Conservation (phyloP, 2,113 vertebrate species). For the Cyrtonyx montezumae region DNA sequence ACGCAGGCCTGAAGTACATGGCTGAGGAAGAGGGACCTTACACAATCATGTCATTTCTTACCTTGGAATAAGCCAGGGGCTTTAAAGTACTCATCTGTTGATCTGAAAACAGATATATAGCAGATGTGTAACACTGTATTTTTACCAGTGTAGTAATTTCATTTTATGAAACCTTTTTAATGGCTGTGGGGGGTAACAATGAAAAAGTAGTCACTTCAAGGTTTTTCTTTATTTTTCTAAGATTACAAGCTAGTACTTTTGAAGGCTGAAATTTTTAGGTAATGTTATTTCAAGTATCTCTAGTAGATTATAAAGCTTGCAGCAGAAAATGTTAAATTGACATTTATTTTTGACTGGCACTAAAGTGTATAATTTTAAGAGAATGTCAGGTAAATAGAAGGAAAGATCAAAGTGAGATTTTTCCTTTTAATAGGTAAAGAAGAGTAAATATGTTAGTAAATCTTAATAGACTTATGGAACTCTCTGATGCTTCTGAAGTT, state of each 20-base stretch:
- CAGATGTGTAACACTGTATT: not conserved
- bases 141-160: not conserved
- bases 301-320: slow-evolving; percentile 45
- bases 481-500: slow-evolving; percentile 6
- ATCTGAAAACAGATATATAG: not conserved
- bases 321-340: slow-evolving; percentile 58
- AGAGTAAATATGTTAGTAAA: slow-evolving; percentile 72
- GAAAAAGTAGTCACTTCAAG: not conserved
- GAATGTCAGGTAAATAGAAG: slow-evolving; percentile 76
- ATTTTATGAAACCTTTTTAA: not conserved
- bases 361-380: slow-evolving; percentile 64
- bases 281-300: slow-evolving; percentile 34
- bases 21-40: not conserved
- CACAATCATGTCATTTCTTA: not conserved
- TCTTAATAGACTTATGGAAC: slow-evolving; percentile 60
- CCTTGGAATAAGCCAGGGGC: not conserved
- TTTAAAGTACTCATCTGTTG: not conserved
- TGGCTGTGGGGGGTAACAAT: not conserved
- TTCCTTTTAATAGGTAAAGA: slow-evolving; percentile 69
- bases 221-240: not conserved
- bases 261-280: slow-evolving; percentile 35
- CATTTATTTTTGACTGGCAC: slow-evolving; percentile 54
- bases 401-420: slow-evolving; percentile 70
- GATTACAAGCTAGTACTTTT: not conserved
- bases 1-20: not conserved